Percentiles rank a stretch among this genome's conserved stretches.
These are phyloP conservation scores for Crocidura indochinensis DNA, from an alignment of 2,797 vertebrate genomes.

Conservation along the genomic window DNA sequence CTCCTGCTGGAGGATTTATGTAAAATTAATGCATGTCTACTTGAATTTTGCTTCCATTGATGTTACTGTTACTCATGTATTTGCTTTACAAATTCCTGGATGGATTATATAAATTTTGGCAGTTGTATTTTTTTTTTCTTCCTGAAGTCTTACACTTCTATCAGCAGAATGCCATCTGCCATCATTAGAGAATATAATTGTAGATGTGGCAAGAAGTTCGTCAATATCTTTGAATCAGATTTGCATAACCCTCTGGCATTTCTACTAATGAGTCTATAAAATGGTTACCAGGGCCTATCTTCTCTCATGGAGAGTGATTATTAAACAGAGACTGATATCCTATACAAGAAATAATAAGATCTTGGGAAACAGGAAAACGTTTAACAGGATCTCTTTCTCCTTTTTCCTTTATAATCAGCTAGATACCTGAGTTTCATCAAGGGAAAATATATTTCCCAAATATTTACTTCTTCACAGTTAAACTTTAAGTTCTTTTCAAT, in stretches of 20 bases:
- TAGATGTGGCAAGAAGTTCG: conserved; percentile 72
- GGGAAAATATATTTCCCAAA: not conserved
- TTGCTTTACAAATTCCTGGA: conserved; percentile 77
- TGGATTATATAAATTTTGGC: conserved; percentile 72
- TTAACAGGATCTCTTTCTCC: not conserved
- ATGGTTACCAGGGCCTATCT: not conserved
- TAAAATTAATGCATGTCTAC: conserved; percentile 57
- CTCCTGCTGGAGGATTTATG: conserved; percentile 45
- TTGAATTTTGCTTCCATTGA: conserved; percentile 61
- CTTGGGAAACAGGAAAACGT: not conserved
- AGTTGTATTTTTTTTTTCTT: conserved; percentile 78
- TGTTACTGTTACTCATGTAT: conserved; percentile 72
- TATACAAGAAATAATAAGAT: not conserved
- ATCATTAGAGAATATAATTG: conserved; percentile 85
- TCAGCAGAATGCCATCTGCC: conserved; percentile 89
- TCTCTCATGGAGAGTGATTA: not conserved
- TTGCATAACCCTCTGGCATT: conserved; percentile 82
- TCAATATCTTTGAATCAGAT: conserved; percentile 80
- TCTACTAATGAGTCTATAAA: conserved; percentile 50
- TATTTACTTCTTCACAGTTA: not conserved
- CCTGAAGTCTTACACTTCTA: conserved; percentile 83
- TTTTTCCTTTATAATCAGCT: not conserved
- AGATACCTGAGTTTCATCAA: conserved; percentile 47
- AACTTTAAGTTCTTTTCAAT: conserved; percentile 1
- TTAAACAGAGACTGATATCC: not conserved